Base-by-base conservation (phyloP, 2,888 invertebrate species). In the Julus scanicus region DNA sequence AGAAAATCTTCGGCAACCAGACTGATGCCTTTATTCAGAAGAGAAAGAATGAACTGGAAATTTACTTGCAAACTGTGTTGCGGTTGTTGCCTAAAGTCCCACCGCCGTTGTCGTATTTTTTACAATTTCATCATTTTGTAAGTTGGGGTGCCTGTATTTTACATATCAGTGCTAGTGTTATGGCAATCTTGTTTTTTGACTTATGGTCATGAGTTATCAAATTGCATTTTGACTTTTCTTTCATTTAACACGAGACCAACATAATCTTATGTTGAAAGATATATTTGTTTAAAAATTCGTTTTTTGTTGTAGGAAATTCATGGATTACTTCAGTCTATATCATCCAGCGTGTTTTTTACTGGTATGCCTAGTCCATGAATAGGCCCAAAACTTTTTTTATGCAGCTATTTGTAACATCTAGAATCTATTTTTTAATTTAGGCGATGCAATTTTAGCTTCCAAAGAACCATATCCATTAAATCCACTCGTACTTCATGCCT, bases 1-100 rank as follows among this genome's bases (percentile, higher is more conserved):
- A 89, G 84, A 89, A 89, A 48, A 39, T 89, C 37, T 89, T 89
- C 17, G 89, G 89, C 17, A 89, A 88, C 71, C 89, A 89, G 39
- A 84, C 63, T 29, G 89, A 89, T 17, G 57, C 40, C 49, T 89
- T 89, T 85, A 53, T 89, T 49, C 88, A 89, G 44, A 88, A 88
- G 39, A 86, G 89, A 71, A 89, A 87, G 83, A 84, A 49, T 29
- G 89, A 89, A 40, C 85, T 89, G 29, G 89, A 89, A 86, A 63
- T 84, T 8, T 89, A 89, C 88, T 86, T 89, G 20, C 80, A 88
- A 84, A 49, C 88, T n/a, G 39, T 88, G 17, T 40, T 89, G n/a
- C 86, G 48, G 13, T 44, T 86, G 13, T 49, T 84, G 40, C 84
- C 87, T 4, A 87, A 88, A 17, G n/a, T 89, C 44, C 89, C 89